A percentile compares a stretch with the other conserved stretches of the same genome.
phyloP scores from a whole-genome alignment of 2,797 vertebrate species.

The Phalloptychus januarius region DNA sequence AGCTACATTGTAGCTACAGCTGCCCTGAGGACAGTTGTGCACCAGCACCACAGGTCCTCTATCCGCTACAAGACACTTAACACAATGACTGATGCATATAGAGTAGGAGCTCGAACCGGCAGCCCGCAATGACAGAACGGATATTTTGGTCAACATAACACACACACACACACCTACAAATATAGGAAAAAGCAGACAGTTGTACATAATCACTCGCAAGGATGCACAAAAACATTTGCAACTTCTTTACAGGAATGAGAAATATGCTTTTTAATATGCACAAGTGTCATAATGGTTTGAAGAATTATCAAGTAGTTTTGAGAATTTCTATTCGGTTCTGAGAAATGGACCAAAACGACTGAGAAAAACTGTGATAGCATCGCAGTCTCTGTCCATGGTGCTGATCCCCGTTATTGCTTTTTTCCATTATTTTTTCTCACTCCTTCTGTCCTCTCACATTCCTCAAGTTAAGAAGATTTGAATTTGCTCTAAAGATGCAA shows the following conservation, averaged over 20 bases:
- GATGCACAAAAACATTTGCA: not conserved
- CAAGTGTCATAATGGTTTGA: not conserved
- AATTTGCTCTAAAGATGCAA: not conserved
- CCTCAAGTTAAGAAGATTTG: not conserved
- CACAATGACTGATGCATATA: not conserved
- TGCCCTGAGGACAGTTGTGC: too few relatives aligned
- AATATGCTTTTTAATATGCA: not conserved
- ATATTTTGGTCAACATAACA: not conserved
- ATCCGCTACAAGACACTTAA: not conserved
- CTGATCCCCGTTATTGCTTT: conserved; percentile 29
- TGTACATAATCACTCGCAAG: not conserved
- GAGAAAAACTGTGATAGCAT: not conserved
- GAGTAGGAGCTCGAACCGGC: not conserved
- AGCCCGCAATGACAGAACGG: not conserved
- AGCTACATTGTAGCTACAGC: too few relatives aligned
- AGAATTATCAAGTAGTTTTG: not conserved
- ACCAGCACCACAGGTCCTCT: too few relatives aligned
- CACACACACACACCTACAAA: not conserved
- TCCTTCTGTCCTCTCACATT: not conserved
- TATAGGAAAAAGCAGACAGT: not conserved
- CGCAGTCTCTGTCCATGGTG: conserved; percentile 46
- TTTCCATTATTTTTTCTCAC: not conserved
- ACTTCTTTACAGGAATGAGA: not conserved
- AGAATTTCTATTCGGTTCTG: not conserved
- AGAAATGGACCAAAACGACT: not conserved